Conservation (phyloP, 2,113 vertebrate genomes). For the Lamprotornis superbus region DNA sequence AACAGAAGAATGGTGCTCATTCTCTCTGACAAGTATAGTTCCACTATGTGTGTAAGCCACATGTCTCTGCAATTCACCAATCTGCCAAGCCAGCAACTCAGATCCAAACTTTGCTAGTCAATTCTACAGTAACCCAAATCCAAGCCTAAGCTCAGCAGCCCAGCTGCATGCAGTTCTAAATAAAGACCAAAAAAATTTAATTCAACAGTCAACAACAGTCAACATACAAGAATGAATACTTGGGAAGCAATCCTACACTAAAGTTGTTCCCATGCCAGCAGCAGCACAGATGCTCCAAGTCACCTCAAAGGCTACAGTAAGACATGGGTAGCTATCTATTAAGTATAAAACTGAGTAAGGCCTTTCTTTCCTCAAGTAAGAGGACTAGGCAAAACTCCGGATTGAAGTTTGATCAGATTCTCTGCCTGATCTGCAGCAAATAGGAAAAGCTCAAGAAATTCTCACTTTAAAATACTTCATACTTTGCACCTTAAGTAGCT, state of each 20-base stretch:
- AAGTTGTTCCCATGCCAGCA: background rate
- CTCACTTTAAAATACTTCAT: background rate
- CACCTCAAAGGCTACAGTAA: background rate
- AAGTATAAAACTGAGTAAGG: background rate
- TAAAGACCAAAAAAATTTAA: background rate
- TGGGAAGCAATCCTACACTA: background rate
- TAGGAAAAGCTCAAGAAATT: background rate
- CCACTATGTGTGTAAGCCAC: background rate
- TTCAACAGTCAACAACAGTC: background rate
- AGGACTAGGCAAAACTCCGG: background rate
- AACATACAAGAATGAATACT: background rate
- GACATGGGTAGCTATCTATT: background rate
- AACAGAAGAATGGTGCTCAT: background rate
- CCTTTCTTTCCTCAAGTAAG: background rate
- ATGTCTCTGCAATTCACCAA: background rate
- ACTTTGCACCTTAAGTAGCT: background rate
- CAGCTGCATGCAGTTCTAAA: background rate
- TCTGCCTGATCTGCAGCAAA: background rate
- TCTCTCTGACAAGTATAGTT: background rate
- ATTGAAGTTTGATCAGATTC: background rate
- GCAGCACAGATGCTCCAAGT: background rate
- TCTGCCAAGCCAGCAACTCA: background rate
- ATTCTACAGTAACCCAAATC: background rate
- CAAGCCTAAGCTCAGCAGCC: background rate
- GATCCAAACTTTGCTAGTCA: background rate